Conservation (phyloP, 2,888 invertebrate species). For the Lobophora halterata region DNA sequence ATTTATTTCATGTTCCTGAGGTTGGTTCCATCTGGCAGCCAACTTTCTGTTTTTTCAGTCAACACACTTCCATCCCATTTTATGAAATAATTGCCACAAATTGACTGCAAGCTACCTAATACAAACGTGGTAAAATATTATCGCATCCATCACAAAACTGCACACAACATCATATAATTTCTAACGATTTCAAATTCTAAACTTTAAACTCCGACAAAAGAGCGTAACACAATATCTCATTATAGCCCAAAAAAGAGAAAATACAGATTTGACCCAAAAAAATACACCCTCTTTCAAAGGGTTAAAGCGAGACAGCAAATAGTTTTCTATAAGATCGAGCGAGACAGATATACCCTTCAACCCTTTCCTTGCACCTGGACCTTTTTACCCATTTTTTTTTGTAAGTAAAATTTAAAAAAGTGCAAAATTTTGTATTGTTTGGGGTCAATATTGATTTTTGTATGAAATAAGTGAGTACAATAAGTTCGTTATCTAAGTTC, state of each 20-base stretch:
- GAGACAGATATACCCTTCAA: constrained; percentile 47
- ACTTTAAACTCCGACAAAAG: constrained; percentile 38
- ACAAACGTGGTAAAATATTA: too few species aligned
- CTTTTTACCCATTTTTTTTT: constrained; percentile 53
- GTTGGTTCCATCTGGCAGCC: too few species aligned
- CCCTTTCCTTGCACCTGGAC: constrained; percentile 76
- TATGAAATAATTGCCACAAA: too few species aligned
- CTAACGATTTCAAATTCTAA: constrained; percentile 22
- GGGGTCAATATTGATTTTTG: constrained; percentile 77
- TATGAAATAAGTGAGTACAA: constrained; percentile 55
- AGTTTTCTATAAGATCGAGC: constrained; percentile 35
- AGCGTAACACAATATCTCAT: constrained; percentile 76
- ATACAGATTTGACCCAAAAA: constrained; percentile 76
- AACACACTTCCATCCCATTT: too few species aligned
- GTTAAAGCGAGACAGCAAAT: constrained; percentile 56
- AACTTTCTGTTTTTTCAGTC: too few species aligned
- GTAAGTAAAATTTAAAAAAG: constrained; percentile 70
- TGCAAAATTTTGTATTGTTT: constrained; percentile 71
- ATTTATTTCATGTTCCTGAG: too few species aligned
- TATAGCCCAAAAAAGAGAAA: constrained; percentile 70
- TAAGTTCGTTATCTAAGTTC: constrained; percentile 68
- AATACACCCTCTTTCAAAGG: constrained; percentile 65
- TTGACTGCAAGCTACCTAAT: too few species aligned
- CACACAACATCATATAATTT: constrained; percentile 12
- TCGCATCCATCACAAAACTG: background rate